Evolutionary conservation across 2,113 vertebrate species (phyloP).

Genomic region (Cryptomyrus ogoouensis): DNA sequence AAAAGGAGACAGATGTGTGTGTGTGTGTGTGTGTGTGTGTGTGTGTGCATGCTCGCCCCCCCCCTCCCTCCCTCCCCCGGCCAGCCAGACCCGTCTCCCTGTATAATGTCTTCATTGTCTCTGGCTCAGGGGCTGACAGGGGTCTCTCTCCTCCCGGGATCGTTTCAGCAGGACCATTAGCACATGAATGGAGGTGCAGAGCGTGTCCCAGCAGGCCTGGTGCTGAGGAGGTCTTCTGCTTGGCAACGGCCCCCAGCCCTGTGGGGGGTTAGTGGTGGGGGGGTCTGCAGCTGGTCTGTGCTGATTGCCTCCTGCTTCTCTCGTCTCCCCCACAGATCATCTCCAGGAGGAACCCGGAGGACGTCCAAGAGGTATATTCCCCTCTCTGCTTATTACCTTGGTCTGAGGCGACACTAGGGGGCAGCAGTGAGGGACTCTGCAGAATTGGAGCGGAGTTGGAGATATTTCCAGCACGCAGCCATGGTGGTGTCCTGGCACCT

Average conservation of each 20-base stretch:
- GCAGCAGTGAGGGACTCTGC: neutral
- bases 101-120: constrained; percentile 24
- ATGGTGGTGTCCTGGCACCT: neutral
- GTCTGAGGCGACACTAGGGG: neutral
- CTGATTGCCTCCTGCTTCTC: constrained; percentile 28
- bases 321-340: constrained; percentile 73
- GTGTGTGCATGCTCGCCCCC: neutral
- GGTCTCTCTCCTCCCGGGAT: neutral
- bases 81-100: constrained; percentile 6
- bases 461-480: neutral
- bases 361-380: constrained; percentile 86
- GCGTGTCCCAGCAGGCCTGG: neutral
- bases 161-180: neutral
- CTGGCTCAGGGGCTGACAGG: neutral
- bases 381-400: neutral
- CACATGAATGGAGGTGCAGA: constrained; percentile 11
- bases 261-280: neutral
- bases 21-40: neutral
- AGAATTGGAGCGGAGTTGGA: neutral
- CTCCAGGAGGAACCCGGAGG: constrained; percentile 90
- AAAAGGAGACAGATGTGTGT: too few relatives aligned
- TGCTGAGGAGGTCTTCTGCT: neutral
- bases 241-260: neutral
- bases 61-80: neutral
- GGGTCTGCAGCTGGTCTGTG: neutral